Evolutionary conservation across 2,888 invertebrate species (phyloP).

Genomic region (Osedax frankpressi): DNA sequence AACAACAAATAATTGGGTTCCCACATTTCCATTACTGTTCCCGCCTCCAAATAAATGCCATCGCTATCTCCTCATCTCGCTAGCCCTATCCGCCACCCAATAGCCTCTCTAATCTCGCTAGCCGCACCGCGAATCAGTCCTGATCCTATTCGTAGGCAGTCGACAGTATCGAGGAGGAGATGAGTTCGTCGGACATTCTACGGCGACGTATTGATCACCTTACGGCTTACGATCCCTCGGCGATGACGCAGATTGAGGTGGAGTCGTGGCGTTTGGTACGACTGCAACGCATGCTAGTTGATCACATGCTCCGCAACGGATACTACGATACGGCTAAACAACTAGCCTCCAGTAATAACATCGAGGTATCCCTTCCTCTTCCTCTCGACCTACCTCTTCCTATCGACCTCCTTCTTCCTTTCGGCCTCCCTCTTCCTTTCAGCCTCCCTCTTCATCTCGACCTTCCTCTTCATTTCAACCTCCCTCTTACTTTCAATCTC

Average conservation of each 20-base stretch:
- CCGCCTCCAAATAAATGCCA: too few species aligned
- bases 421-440: too few species aligned
- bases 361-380: conserved; percentile 37
- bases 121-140: too few species aligned
- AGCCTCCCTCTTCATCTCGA: not conserved
- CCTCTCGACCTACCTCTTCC: not conserved
- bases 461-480: too few species aligned
- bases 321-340: conserved; percentile 85
- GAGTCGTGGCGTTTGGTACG: conserved; percentile 69
- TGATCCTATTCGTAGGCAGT: too few species aligned
- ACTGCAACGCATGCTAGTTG: conserved; percentile 86
- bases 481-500: too few species aligned
- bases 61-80: too few species aligned
- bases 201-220: conserved; percentile 83
- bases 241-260: conserved; percentile 19
- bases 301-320: conserved; percentile 84
- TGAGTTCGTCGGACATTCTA: conserved; percentile 76
- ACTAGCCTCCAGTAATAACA: conserved; percentile 62
- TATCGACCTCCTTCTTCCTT: too few species aligned
- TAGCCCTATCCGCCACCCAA: too few species aligned
- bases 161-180: conserved; percentile 79
- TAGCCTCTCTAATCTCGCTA: too few species aligned
- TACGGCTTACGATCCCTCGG: conserved; percentile 56
- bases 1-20: too few species aligned
- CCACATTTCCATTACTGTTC: too few species aligned